A percentile compares a stretch with the other conserved stretches of the same genome.
These are phyloP conservation scores for Galeopterus variegatus DNA, from an alignment of 2,113 vertebrate genomes.

Conservation along the genomic window DNA sequence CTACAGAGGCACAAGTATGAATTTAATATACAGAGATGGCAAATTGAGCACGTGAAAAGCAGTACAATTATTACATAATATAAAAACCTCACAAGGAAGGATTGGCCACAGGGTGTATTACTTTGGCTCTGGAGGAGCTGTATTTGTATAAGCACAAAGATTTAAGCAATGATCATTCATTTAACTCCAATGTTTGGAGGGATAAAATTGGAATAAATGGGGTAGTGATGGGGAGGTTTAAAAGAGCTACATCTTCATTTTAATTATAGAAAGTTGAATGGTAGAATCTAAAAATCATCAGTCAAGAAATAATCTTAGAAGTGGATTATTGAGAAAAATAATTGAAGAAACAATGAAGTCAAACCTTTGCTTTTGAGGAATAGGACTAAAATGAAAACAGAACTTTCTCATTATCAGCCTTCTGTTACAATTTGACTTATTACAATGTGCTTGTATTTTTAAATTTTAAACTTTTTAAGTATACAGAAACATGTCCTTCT, in stretches of 20 bases:
- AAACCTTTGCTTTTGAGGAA: conserved; percentile 14
- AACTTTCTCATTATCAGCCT: background rate
- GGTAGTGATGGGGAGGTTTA: background rate
- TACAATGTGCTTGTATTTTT: conserved; percentile 16
- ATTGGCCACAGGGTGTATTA: background rate
- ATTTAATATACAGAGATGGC: background rate
- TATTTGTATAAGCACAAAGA: background rate
- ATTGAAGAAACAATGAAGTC: conserved; percentile 18
- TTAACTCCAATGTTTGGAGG: background rate
- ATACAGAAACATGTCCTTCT: background rate
- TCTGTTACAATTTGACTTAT: background rate
- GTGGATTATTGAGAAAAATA: conserved; percentile 23
- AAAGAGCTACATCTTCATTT: conserved; percentile 15
- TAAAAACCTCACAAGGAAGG: background rate
- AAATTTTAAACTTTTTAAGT: background rate
- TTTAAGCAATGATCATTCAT: background rate
- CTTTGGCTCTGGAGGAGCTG: background rate
- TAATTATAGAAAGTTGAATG: background rate
- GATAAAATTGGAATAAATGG: background rate
- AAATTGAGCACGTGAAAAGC: background rate
- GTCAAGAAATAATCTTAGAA: conserved; percentile 12
- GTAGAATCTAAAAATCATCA: background rate
- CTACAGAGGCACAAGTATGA: background rate
- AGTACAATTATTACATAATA: background rate
- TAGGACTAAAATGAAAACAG: background rate